Percentiles rank a stretch among this genome's conserved stretches.
Conservation (phyloP, 2,797 vertebrate species). For the Chloroceryle inda region DNA sequence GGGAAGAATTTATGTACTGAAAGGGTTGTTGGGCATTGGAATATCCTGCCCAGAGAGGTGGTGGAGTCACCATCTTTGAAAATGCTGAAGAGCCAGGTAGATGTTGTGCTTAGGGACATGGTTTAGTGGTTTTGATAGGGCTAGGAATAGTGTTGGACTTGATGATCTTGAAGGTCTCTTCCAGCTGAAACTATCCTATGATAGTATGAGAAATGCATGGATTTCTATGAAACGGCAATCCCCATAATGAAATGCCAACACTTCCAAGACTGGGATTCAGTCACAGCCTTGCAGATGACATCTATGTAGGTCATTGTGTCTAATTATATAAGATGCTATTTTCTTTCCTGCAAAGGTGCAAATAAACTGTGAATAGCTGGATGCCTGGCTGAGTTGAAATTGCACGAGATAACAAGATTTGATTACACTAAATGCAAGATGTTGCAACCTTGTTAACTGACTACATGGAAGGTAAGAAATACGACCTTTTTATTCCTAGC, state of each 20-base stretch:
- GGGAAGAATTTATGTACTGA: too few species aligned
- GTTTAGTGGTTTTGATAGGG: too few species aligned
- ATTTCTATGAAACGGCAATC: neutral
- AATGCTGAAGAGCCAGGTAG: too few species aligned
- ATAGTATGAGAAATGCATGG: neutral
- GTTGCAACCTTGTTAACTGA: slow-evolving; percentile 5
- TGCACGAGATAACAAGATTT: neutral
- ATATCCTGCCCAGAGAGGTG: too few species aligned
- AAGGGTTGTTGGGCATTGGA: too few species aligned
- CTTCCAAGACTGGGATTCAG: neutral
- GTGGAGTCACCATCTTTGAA: too few species aligned
- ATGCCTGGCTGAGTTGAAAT: neutral
- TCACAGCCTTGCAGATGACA: neutral
- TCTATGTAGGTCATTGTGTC: neutral
- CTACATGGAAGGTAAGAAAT: neutral
- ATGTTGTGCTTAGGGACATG: too few species aligned
- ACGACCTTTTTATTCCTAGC: neutral
- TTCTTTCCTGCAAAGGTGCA: neutral
- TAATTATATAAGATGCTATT: neutral
- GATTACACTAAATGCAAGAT: slow-evolving; percentile 5
- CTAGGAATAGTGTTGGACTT: too few species aligned
- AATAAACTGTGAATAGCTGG: slow-evolving; percentile 15
- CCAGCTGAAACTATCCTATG: too few species aligned
- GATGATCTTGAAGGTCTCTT: too few species aligned
- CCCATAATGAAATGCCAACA: neutral